These are phyloP conservation scores for Exaiptasia diaphana DNA, from an alignment of 64 coral and sea anemone species.

Conservation along the genomic window DNA sequence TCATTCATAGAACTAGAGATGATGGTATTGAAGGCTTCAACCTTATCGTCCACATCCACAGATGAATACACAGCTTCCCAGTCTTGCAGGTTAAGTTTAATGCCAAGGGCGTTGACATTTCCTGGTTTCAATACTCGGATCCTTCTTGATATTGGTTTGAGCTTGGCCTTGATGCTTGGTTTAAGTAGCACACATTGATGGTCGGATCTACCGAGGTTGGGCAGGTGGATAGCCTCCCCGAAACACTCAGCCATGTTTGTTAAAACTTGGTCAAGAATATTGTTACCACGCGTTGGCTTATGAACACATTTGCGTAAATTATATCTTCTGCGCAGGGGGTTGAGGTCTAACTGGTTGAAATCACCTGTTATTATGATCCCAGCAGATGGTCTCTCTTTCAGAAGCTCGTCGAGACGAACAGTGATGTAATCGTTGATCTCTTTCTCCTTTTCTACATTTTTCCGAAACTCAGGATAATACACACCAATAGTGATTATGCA, in stretches of 20 bases:
- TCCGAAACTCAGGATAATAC: slow-evolving; percentile 28
- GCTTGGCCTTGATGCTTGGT: background rate
- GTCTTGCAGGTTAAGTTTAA: slow-evolving; percentile 12
- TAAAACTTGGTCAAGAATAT: background rate
- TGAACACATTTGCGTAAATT: background rate
- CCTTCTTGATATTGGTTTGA: background rate
- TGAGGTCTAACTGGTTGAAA: background rate
- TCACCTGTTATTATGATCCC: slow-evolving; percentile 22
- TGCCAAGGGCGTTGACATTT: background rate
- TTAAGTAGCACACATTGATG: background rate
- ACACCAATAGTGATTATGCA: slow-evolving; percentile 31
- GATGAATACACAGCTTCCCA: background rate
- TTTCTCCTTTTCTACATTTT: slow-evolving; percentile 5
- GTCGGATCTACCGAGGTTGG: background rate
- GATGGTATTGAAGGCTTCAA: background rate
- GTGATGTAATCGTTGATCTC: slow-evolving; percentile 19
- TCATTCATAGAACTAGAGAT: background rate
- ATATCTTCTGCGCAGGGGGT: background rate
- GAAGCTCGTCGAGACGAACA: slow-evolving; percentile 11
- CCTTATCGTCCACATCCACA: background rate
- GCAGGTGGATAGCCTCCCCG: background rate
- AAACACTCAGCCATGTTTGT: background rate
- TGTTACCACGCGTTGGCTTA: background rate
- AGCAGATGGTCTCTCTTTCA: slow-evolving; percentile 28
- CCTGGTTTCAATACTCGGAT: slow-evolving; percentile 6